Conservation (phyloP, 2,888 invertebrate species). For the Brenthis hecate region DNA sequence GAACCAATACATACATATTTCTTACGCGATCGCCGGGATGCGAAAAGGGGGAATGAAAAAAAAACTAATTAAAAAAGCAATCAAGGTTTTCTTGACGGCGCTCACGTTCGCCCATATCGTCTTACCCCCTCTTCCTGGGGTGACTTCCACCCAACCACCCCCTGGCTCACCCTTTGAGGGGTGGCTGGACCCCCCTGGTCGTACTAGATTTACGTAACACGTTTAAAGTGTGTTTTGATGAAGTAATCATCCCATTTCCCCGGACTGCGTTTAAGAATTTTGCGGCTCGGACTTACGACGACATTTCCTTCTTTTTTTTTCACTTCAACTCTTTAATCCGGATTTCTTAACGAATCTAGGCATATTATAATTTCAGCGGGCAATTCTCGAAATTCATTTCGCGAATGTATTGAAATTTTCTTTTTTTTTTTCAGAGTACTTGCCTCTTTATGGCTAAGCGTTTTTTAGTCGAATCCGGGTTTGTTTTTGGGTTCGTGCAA, state of each 20-base stretch:
- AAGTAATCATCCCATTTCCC: constrained; percentile 82
- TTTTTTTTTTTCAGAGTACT: constrained; percentile 46
- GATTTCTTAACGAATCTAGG: constrained; percentile 70
- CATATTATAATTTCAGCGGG: constrained; percentile 66
- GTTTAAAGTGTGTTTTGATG: constrained; percentile 83
- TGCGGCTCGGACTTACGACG: constrained; percentile 70
- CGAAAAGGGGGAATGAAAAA: constrained; percentile 77
- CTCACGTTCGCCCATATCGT: constrained; percentile 83
- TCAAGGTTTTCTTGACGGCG: constrained; percentile 83
- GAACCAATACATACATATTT: constrained; percentile 76
- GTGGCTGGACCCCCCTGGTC: constrained; percentile 53
- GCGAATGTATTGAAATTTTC: constrained; percentile 54
- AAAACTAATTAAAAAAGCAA: constrained; percentile 83
- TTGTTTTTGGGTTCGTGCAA: constrained; percentile 30
- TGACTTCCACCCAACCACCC: constrained; percentile 48
- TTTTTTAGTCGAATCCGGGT: constrained; percentile 32
- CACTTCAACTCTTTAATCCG: constrained; percentile 74
- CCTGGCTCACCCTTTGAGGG: constrained; percentile 66
- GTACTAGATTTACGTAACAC: constrained; percentile 83
- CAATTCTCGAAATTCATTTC: constrained; percentile 55
- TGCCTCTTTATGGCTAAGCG: constrained; percentile 40
- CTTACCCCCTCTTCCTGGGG: constrained; percentile 77
- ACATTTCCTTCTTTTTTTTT: constrained; percentile 63
- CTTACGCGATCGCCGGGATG: constrained; percentile 73
- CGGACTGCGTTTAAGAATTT: constrained; percentile 80